phyloP scores from a whole-genome alignment of 1,140 invertebrate genomes.

The Pseudomyrmex cubaensis region DNA sequence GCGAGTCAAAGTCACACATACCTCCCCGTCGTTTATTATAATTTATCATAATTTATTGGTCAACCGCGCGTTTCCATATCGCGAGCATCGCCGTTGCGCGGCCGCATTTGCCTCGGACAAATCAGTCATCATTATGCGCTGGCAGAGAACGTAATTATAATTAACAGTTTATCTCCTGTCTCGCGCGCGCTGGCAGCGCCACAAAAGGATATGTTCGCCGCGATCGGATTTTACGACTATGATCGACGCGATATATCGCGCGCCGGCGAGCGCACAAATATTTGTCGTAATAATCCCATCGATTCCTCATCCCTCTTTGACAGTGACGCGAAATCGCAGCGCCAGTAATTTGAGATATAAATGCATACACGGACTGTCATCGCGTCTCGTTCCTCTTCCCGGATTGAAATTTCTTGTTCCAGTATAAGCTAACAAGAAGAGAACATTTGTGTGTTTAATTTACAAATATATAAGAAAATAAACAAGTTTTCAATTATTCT shows the following conservation, averaged over 20 bases:
- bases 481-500: too few species aligned
- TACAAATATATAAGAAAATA: too few species aligned
- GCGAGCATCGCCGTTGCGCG: constrained; percentile 48
- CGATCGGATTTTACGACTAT: constrained; percentile 51
- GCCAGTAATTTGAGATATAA: constrained; percentile 40
- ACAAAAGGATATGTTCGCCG: constrained; percentile 58
- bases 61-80: constrained; percentile 71
- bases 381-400: neutral
- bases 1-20: constrained; percentile 42
- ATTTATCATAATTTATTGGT: constrained; percentile 78
- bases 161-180: constrained; percentile 74
- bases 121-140: constrained; percentile 76
- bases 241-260: constrained; percentile 19
- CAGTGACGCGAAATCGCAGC: constrained; percentile 41
- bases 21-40: constrained; percentile 45
- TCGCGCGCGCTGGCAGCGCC: constrained; percentile 7
- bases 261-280: constrained; percentile 30
- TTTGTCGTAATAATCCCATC: constrained; percentile 52
- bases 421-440: too few species aligned
- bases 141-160: constrained; percentile 73
- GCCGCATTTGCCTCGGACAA: constrained; percentile 60
- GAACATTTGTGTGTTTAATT: too few species aligned
- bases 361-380: constrained; percentile 14
- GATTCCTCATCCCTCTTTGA: constrained; percentile 40
- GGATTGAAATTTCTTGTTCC: neutral